Base-by-base conservation (phyloP, 2,797 vertebrate species). In the Phataginus tricuspis region DNA sequence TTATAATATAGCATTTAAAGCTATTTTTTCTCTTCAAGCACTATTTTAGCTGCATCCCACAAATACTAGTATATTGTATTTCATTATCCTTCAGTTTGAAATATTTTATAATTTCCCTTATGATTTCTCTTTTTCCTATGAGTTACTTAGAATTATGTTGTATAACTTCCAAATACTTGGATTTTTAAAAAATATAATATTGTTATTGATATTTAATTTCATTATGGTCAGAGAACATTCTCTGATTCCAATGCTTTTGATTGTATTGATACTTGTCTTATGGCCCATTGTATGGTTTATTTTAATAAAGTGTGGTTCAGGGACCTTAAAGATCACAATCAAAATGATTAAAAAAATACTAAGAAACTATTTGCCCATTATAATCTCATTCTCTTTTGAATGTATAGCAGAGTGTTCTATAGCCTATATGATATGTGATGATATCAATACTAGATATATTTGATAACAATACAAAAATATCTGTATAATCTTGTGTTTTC, bases 51-150 rank as follows among this genome's bases (percentile, higher is more conserved):
- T 74, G 21, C 18, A 87, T 64, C 31, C 59, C 59, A 80, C 25
- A 88, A 87, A 78, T 93, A 82, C 49, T 90, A 72, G 61, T 49
- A 66, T 64, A 34, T 69, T 86, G 12, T 93, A 84, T 89, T 79
- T 93, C 49, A 83, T 87, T 84, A 82, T 53, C 21, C 19, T 90
- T 84, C 10, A 61, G 39, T 79, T 53, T 95, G 34, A 87, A 86
- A 87, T 93, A 74, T 74, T 87, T 95, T 86, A 31, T 71, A 87
- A 87, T 64, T 59, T 87, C 31, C 51, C 19, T 71, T 69, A 61
- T 94, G 31, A 68, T 77, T 78, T 64, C 16, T 90, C 21, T 80
- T 89, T 90, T 77, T 42, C 10, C 49, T 15, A 82, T 45, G 75
- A 23, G 53, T 85, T 87, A 90, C 69, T 90, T 78, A 63, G 19